Conservation (phyloP, 2,113 vertebrate species). For the Nyctereutes procyonoides region DNA sequence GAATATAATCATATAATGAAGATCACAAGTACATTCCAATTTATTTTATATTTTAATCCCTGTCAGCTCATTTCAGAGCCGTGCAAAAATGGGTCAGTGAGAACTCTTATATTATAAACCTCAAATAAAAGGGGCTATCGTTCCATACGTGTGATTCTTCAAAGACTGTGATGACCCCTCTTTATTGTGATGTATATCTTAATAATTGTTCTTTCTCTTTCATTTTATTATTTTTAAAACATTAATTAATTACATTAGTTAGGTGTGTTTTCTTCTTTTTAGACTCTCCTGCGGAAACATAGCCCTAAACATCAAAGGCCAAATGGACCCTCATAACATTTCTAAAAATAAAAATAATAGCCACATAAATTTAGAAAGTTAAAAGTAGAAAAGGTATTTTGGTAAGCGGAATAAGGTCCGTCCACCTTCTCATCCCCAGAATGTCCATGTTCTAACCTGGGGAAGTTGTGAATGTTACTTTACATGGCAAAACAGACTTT, state of each 20-base stretch:
- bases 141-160: not conserved
- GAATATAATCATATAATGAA: not conserved
- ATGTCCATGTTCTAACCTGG: not conserved
- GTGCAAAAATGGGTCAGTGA: not conserved
- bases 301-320: not conserved
- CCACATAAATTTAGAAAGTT: not conserved
- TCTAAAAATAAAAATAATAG: not conserved
- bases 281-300: not conserved
- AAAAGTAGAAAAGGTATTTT: not conserved
- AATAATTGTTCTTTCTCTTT: not conserved
- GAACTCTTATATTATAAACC: not conserved
- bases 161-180: not conserved
- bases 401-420: not conserved
- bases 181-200: not conserved
- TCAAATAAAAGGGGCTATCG: not conserved
- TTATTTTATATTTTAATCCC: slow-evolving; percentile 32
- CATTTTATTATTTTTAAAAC: not conserved
- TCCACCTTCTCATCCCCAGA: not conserved
- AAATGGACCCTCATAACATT: not conserved
- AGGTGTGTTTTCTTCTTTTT: not conserved
- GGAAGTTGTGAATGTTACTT: not conserved
- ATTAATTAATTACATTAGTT: not conserved
- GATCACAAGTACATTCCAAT: not conserved
- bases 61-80: not conserved
- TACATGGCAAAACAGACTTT: not conserved